Evolutionary conservation across 2,113 vertebrate species (phyloP).

Genomic region (Macrotis lagotis): DNA sequence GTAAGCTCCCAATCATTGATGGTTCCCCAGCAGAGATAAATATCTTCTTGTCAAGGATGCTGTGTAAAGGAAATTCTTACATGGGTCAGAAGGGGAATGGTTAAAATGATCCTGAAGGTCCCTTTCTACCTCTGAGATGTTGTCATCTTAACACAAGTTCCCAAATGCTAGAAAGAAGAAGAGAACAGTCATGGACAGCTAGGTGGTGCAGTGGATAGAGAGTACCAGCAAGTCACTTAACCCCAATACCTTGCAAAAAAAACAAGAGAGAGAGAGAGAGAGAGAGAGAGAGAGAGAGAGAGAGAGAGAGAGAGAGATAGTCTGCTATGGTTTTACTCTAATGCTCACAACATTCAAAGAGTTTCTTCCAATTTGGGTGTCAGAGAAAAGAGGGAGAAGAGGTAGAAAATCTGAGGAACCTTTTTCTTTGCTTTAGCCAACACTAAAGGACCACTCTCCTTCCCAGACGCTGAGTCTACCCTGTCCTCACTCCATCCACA

Average conservation of each 20-base stretch:
- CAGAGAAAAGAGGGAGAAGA: not conserved
- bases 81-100: not conserved
- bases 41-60: not conserved
- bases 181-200: too few species aligned
- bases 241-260: too few species aligned
- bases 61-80: not conserved
- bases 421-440: not conserved
- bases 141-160: not conserved
- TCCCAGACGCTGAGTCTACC: not conserved
- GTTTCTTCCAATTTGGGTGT: not conserved
- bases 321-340: not conserved
- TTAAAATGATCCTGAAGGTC: not conserved
- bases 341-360: not conserved
- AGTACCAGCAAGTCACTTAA: too few species aligned
- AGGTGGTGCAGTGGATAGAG: too few species aligned
- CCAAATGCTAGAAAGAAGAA: not conserved
- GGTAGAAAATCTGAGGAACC: not conserved
- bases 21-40: not conserved
- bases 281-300: too few species aligned
- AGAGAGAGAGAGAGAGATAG: too few species aligned
- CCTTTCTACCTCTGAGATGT: not conserved
- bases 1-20: not conserved
- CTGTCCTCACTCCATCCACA: not conserved
- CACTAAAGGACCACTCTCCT: not conserved
- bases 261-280: too few species aligned